Evolutionary conservation across 1,140 invertebrate species (phyloP).

Genomic region (Lysiphlebus fabarum): DNA sequence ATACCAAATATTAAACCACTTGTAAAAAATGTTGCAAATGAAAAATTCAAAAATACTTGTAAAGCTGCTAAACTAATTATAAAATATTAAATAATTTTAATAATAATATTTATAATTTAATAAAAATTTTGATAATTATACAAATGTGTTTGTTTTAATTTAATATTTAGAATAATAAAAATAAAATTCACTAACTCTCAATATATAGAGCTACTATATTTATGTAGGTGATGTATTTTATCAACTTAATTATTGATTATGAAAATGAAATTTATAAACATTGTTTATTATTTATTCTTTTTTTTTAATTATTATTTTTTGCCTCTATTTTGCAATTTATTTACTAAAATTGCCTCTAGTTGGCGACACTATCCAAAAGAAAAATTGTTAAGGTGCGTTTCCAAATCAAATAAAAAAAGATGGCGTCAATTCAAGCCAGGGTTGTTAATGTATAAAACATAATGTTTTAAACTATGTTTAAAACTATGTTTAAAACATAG

Average conservation of each 20-base stretch:
- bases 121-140: too few species aligned
- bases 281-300: too few species aligned
- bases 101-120: too few species aligned
- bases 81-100: conserved; percentile 22
- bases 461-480: too few species aligned
- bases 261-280: conserved; percentile 1
- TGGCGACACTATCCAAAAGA: background rate
- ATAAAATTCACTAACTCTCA: conserved; percentile 63
- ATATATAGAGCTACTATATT: conserved; percentile 83
- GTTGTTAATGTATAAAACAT: too few species aligned
- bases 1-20: conserved; percentile 84
- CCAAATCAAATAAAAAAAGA: too few species aligned
- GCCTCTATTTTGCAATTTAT: too few species aligned
- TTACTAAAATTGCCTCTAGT: background rate
- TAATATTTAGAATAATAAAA: background rate
- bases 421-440: too few species aligned
- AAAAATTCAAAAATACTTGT: conserved; percentile 75
- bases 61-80: conserved; percentile 69
- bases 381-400: too few species aligned
- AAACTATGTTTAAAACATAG: too few species aligned
- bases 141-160: background rate
- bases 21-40: conserved; percentile 76
- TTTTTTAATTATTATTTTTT: too few species aligned
- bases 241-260: conserved; percentile 17
- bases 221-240: too few species aligned